Percentiles rank a stretch among this genome's conserved stretches.
Conservation (phyloP, 2,113 vertebrate genomes). For the Dipodomys ordii region DNA sequence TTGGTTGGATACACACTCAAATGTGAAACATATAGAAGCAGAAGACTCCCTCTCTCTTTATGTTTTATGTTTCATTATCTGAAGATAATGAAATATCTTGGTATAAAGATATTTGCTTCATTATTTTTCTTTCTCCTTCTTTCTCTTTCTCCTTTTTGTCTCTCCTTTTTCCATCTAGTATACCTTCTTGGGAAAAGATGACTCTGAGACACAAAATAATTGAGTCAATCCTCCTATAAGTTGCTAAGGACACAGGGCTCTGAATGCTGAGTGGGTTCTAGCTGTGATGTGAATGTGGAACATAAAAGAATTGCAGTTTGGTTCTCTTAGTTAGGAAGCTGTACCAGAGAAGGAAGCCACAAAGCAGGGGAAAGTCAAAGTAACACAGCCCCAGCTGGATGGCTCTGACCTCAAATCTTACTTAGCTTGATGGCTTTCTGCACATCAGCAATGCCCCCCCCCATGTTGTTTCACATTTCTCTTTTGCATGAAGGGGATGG, state of each 20-base stretch:
- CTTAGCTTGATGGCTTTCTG: background rate
- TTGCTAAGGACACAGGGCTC: background rate
- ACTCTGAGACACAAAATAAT: background rate
- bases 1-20: background rate
- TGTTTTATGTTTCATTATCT: background rate
- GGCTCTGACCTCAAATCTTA: background rate
- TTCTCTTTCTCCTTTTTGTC: background rate
- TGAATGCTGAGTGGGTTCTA: background rate
- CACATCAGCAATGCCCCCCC: background rate
- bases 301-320: background rate
- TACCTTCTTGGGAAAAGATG: background rate
- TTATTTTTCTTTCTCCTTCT: background rate
- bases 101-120: background rate
- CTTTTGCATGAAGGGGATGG: background rate
- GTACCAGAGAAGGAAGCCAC: background rate
- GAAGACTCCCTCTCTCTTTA: background rate
- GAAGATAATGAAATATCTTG: background rate
- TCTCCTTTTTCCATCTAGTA: background rate
- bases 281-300: background rate
- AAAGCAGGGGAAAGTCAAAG: background rate
- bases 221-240: background rate
- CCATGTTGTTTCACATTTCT: background rate
- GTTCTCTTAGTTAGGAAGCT: background rate
- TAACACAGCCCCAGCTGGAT: background rate
- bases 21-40: background rate